phyloP scores from a whole-genome alignment of 2,888 invertebrate genomes.

The Microctonus hyperodae region DNA sequence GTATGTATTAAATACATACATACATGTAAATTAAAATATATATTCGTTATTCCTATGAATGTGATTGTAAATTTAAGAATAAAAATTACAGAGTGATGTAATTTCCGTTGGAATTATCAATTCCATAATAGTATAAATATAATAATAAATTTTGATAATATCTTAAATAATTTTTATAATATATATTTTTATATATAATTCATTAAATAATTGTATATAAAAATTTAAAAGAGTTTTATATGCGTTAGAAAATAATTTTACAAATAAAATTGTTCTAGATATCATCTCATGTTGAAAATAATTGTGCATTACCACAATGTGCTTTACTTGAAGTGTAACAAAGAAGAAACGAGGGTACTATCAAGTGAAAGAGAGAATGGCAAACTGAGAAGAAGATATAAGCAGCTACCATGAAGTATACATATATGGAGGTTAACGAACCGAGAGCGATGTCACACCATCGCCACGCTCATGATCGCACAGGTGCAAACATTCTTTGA shows the following conservation, averaged over 20 bases:
- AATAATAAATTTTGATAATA: background rate
- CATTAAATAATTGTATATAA: background rate
- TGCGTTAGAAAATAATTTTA: no score
- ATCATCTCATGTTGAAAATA: conserved; percentile 34
- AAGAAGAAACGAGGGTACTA: background rate
- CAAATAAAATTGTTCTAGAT: conserved; percentile 26
- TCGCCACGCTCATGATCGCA: background rate
- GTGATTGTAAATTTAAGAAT: background rate
- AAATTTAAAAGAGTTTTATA: background rate
- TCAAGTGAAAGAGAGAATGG: background rate
- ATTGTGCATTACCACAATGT: conserved; percentile 12
- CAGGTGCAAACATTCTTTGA: conserved; percentile 17
- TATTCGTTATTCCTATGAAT: no score
- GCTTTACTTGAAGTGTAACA: background rate
- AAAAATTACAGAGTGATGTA: conserved; percentile 14
- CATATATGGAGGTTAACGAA: conserved; percentile 17
- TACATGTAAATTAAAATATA: background rate
- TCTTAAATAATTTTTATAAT: background rate
- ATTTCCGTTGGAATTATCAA: conserved; percentile 9
- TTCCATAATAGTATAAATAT: background rate
- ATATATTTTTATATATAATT: background rate
- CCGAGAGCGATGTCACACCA: conserved; percentile 15
- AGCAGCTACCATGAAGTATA: no score
- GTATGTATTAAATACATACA: background rate
- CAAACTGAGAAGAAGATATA: no score